A percentile compares a stretch with the other conserved stretches of the same genome.
Evolutionary conservation across 2,113 vertebrate species (phyloP).

Genomic region (Herpetotheres cachinnans): DNA sequence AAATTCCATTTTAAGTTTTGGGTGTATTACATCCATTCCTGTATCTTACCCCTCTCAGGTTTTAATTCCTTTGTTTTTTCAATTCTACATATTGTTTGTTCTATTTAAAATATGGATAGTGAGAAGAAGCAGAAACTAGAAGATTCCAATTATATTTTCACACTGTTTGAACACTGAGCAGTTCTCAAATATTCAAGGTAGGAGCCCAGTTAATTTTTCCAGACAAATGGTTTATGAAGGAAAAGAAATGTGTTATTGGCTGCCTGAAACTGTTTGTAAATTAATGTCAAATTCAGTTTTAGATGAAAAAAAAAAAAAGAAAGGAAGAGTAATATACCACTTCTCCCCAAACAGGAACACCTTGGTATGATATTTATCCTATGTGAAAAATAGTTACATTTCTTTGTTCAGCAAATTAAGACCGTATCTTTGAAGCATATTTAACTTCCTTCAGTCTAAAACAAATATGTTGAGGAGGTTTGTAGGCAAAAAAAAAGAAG

Average conservation of each 20-base stretch:
- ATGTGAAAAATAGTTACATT: background rate
- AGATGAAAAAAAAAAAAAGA: background rate
- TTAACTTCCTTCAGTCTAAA: background rate
- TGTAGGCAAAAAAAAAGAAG: background rate
- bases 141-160: slow-evolving; percentile 5
- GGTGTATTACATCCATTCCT: background rate
- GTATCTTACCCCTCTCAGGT: background rate
- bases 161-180: background rate
- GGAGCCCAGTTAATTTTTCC: background rate
- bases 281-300: background rate
- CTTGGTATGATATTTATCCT: background rate
- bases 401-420: background rate
- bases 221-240: background rate
- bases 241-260: background rate
- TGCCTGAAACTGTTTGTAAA: background rate
- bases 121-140: background rate
- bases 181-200: background rate
- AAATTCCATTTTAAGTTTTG: background rate
- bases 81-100: background rate
- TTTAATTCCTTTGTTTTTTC: background rate
- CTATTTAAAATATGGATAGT: background rate
- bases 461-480: background rate
- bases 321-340: background rate
- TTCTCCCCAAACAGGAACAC: background rate
- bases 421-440: background rate